Conservation (phyloP, 2,888 invertebrate genomes). For the Lypha dubia region DNA sequence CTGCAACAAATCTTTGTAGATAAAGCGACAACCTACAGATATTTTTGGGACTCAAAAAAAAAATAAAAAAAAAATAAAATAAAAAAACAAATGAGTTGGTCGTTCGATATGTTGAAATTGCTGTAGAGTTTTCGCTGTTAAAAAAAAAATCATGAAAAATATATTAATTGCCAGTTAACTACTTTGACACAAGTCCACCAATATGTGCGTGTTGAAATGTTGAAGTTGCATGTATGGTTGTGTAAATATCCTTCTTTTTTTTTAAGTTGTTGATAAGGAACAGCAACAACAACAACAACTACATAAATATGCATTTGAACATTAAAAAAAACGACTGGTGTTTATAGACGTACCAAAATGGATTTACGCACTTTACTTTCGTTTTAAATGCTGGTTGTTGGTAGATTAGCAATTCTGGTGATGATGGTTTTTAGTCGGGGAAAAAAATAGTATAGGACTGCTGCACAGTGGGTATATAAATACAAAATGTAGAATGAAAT, state of each 20-base stretch:
- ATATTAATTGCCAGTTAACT: constrained; percentile 70
- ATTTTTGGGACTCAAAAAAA: constrained; percentile 5
- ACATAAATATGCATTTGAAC: background rate
- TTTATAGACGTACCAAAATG: constrained; percentile 26
- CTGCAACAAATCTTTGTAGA: constrained; percentile 65
- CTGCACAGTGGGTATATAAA: constrained; percentile 1
- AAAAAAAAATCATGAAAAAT: background rate
- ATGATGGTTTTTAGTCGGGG: constrained; percentile 25
- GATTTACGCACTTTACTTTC: constrained; percentile 68
- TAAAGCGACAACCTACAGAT: constrained; percentile 63
- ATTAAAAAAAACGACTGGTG: constrained; percentile 65
- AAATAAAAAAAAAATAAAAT: background rate
- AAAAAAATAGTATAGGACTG: background rate
- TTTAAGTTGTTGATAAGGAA: constrained; percentile 6
- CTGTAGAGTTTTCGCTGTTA: background rate
- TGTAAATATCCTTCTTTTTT: constrained; percentile 59
- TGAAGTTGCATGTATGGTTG: constrained; percentile 52
- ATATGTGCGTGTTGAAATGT: constrained; percentile 71
- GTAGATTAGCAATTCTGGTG: constrained; percentile 39
- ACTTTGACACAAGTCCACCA: constrained; percentile 70
- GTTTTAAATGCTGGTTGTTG: constrained; percentile 58
- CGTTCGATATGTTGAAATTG: constrained; percentile 50
- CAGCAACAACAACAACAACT: constrained; percentile 33
- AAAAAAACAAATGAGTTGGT: constrained; percentile 5
- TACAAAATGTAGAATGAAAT: background rate